These are phyloP conservation scores for Leptarthrus brevirostris DNA, from an alignment of 2,888 invertebrate genomes.

Conservation along the genomic window DNA sequence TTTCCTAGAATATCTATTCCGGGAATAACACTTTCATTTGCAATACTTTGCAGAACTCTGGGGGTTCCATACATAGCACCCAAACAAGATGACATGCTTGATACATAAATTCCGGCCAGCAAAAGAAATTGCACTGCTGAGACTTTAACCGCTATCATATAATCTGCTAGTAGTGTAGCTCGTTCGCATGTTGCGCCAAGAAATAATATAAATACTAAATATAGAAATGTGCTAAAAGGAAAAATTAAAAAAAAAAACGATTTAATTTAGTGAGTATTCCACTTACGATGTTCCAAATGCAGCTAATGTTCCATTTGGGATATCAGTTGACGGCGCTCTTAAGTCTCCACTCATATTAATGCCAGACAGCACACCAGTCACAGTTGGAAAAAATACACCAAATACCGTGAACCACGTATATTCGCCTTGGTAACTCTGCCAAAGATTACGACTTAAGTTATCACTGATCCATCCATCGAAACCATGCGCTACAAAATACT, in stretches of 20 bases:
- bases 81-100: constrained; percentile 94
- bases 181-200: constrained; percentile 89
- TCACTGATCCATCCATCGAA: constrained; percentile 88
- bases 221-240: constrained; percentile 80
- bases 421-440: constrained; percentile 80
- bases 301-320: constrained; percentile 93
- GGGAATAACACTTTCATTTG: constrained; percentile 94
- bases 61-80: constrained; percentile 98
- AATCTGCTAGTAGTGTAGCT: constrained; percentile 78
- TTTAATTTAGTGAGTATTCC: too few relatives aligned
- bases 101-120: constrained; percentile 92
- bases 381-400: constrained; percentile 97
- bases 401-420: constrained; percentile 96
- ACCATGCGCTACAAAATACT: constrained; percentile 74
- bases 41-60: constrained; percentile 92
- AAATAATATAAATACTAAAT: constrained; percentile 89
- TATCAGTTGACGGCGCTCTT: constrained; percentile 89
- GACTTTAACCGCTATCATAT: constrained; percentile 92
- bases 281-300: constrained; percentile 89
- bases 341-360: constrained; percentile 99
- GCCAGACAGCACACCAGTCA: constrained; percentile 95
- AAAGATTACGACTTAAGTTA: constrained; percentile 84
- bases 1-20: constrained; percentile 85
- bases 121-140: constrained; percentile 85
- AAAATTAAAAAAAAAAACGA: too few relatives aligned